phyloP scores from a whole-genome alignment of 2,113 vertebrate genomes.

The Mesoclemmys tuberculata region DNA sequence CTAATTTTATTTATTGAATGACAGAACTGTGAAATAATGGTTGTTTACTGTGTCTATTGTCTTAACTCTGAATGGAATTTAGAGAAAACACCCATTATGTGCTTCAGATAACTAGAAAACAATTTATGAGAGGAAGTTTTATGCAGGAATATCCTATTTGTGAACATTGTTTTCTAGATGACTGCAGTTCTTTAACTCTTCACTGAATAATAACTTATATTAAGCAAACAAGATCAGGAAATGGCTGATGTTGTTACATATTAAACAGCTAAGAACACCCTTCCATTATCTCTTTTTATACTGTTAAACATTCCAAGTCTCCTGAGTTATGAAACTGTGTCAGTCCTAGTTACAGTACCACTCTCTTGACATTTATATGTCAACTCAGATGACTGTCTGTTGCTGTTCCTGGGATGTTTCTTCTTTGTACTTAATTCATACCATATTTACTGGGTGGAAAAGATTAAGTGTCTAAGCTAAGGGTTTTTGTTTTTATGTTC shows the following conservation, averaged over 20 bases:
- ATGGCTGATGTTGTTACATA: neutral
- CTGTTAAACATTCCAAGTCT: neutral
- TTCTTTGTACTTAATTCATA: neutral
- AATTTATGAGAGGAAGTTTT: constrained; percentile 1
- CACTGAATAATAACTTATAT: neutral
- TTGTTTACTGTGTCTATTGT: neutral
- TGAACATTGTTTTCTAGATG: constrained; percentile 2
- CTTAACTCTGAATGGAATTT: neutral
- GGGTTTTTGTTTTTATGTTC: neutral
- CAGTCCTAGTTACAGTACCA: fast-evolving
- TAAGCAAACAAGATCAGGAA: neutral
- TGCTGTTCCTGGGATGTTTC: neutral
- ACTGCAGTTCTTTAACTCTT: neutral
- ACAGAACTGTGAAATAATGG: neutral
- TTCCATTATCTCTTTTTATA: neutral
- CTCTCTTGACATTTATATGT: neutral
- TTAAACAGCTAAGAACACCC: neutral
- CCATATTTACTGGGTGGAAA: neutral
- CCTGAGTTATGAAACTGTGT: neutral
- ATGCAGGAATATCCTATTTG: neutral
- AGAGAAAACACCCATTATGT: neutral
- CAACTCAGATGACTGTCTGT: neutral
- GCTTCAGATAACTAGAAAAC: constrained; percentile 1
- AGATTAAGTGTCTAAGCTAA: neutral
- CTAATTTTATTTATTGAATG: neutral